These are phyloP conservation scores for Styela clava DNA, from an alignment of 23 tunicate species.

Conservation along the genomic window DNA sequence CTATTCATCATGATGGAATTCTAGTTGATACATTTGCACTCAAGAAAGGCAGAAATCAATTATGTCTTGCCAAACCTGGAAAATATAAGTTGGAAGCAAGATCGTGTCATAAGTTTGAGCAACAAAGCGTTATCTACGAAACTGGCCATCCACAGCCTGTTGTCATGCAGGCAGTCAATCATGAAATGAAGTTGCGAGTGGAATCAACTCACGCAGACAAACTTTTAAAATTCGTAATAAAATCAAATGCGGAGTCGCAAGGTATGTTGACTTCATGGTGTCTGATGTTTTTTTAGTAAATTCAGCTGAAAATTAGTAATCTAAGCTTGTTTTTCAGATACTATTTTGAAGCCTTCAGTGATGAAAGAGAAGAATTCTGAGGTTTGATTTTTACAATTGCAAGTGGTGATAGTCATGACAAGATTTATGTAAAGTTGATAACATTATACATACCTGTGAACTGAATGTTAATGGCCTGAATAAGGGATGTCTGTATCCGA, in stretches of 20 bases:
- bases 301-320: not conserved
- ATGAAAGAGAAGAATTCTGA: not conserved
- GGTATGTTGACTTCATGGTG: not conserved
- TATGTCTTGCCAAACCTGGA: constrained; percentile 71
- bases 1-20: constrained; percentile 45
- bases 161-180: constrained; percentile 71
- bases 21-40: constrained; percentile 55
- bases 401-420: too few species aligned
- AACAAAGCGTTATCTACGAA: constrained; percentile 38
- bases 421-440: too few species aligned
- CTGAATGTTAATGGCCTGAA: too few species aligned
- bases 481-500: too few species aligned
- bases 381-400: too few species aligned
- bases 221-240: not conserved
- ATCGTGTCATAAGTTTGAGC: constrained; percentile 78
- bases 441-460: too few species aligned
- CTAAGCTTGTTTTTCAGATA: not conserved
- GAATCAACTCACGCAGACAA: constrained; percentile 21
- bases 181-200: constrained; percentile 47
- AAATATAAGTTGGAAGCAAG: constrained; percentile 56
- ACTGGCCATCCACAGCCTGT: constrained; percentile 67
- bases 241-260: not conserved
- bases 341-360: not conserved
- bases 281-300: not conserved
- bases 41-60: constrained; percentile 59